These are phyloP conservation scores for Panopea generosa DNA, from an alignment of 2,888 invertebrate genomes.

Conservation along the genomic window DNA sequence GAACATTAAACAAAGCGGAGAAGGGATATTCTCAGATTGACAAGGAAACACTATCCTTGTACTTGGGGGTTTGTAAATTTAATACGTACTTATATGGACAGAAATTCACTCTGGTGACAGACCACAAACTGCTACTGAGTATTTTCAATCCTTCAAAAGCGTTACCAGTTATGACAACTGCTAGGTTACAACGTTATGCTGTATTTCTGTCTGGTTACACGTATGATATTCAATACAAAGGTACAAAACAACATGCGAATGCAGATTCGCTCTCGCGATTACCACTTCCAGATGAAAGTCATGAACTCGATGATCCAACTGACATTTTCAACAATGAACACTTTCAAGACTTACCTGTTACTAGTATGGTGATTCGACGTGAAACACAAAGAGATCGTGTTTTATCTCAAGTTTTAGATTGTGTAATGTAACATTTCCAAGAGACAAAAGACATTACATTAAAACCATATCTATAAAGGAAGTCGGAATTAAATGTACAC, in stretches of 20 bases:
- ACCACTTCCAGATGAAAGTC: slow-evolving; percentile 13
- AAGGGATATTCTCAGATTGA: slow-evolving; percentile 66
- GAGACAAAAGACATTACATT: background rate
- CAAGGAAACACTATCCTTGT: slow-evolving; percentile 82
- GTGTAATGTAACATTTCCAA: background rate
- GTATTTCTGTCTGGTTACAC: slow-evolving; percentile 21
- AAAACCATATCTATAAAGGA: background rate
- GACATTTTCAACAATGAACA: too few relatives aligned
- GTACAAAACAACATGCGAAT: slow-evolving; percentile 27
- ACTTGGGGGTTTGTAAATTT: slow-evolving; percentile 84
- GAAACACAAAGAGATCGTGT: background rate
- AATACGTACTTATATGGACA: slow-evolving; percentile 83
- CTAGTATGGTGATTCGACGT: background rate
- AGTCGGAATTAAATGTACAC: background rate
- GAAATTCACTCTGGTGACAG: slow-evolving; percentile 78
- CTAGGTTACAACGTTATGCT: slow-evolving; percentile 32
- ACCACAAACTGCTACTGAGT: slow-evolving; percentile 53
- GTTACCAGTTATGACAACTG: slow-evolving; percentile 47
- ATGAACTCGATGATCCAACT: too few relatives aligned
- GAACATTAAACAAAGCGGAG: slow-evolving; percentile 78
- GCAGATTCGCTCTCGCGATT: slow-evolving; percentile 32
- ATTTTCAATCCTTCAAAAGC: slow-evolving; percentile 52
- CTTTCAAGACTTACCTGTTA: background rate
- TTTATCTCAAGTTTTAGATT: too few relatives aligned
- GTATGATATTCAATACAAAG: slow-evolving; percentile 19